Percentiles rank a stretch among this genome's conserved stretches.
Conservation (phyloP, 2,113 vertebrate genomes). For the Laticauda laticaudata region DNA sequence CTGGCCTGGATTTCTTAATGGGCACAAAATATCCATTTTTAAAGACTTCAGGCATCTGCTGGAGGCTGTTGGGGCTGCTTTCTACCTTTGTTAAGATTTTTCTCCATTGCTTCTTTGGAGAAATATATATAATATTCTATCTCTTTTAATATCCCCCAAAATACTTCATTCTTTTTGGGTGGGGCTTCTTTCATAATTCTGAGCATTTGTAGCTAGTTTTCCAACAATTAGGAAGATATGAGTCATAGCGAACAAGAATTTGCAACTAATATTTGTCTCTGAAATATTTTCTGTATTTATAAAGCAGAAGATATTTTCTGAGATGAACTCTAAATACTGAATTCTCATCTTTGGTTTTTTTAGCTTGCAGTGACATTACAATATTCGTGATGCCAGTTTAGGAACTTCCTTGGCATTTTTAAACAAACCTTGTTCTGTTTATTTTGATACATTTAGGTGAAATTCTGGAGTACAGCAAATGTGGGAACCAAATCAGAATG, state of each 20-base stretch:
- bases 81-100: too few species aligned
- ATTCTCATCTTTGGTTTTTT: not conserved
- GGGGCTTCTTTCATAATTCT: not conserved
- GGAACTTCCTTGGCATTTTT: not conserved
- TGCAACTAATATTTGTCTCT: not conserved
- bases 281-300: not conserved
- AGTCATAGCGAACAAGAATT: not conserved
- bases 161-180: too few species aligned
- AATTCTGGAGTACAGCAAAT: not conserved
- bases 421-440: not conserved
- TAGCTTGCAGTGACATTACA: not conserved
- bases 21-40: too few species aligned
- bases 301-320: not conserved
- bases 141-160: too few species aligned
- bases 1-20: too few species aligned
- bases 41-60: too few species aligned
- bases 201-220: not conserved
- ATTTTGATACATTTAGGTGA: not conserved
- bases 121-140: too few species aligned
- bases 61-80: too few species aligned
- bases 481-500: not conserved
- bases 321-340: not conserved
- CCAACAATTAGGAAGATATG: not conserved
- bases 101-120: too few species aligned
- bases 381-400: not conserved